These are phyloP conservation scores for Chlorodrepanis virens DNA, from an alignment of 2,113 vertebrate species.

Conservation along the genomic window DNA sequence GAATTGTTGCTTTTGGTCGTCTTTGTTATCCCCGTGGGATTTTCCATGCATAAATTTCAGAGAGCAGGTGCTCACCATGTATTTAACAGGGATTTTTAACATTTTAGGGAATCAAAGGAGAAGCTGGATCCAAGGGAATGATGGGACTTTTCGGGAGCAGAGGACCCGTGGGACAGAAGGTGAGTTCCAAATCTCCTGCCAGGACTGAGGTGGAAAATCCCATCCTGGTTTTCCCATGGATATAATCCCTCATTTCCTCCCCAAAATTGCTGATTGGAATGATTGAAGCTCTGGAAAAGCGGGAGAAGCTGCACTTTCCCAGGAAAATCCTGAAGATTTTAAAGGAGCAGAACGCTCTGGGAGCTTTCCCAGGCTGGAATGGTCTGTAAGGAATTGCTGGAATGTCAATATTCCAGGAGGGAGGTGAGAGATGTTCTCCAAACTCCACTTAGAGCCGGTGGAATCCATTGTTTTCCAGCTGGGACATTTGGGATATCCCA, in stretches of 20 bases:
- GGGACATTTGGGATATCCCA: neutral
- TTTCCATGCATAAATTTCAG: neutral
- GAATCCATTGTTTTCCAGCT: neutral
- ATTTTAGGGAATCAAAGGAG: conserved; percentile 82
- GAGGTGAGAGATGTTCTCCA: neutral
- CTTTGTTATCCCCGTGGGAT: neutral
- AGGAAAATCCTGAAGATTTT: neutral
- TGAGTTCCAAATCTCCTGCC: neutral
- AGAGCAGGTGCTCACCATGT: rapidly evolving
- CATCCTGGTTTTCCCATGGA: neutral
- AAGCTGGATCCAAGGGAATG: conserved; percentile 81
- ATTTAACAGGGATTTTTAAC: neutral
- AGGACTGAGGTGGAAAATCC: neutral
- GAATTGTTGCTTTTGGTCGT: neutral
- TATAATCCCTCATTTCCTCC: neutral
- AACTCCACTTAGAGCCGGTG: rapidly evolving
- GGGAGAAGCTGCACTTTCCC: neutral
- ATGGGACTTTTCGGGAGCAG: conserved; percentile 84
- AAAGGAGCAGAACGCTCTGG: neutral
- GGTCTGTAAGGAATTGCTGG: rapidly evolving
- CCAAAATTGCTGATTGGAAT: neutral
- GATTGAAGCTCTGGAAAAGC: neutral
- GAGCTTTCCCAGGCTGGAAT: neutral
- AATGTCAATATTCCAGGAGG: neutral
- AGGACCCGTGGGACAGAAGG: conserved; percentile 88